phyloP scores from a whole-genome alignment of 2,113 vertebrate genomes.

The Callipepla californica region DNA sequence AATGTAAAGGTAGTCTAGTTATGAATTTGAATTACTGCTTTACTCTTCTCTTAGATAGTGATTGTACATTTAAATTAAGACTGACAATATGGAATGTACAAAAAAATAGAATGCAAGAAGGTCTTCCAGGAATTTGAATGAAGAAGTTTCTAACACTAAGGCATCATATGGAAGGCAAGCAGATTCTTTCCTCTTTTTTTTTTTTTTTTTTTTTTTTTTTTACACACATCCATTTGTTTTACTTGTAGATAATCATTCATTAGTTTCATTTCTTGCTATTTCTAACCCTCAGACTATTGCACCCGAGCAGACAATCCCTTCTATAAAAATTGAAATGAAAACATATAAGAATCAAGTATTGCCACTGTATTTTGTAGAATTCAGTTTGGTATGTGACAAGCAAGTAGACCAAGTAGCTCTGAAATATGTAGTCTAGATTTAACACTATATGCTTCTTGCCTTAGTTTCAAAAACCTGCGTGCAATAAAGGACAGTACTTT shows the following conservation, averaged over 20 bases:
- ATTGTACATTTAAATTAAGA: slow-evolving; percentile 13
- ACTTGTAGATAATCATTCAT: background rate
- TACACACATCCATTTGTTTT: background rate
- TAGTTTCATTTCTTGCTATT: background rate
- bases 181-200: too few relatives aligned
- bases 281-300: background rate
- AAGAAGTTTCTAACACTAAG: background rate
- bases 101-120: background rate
- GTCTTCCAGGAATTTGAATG: background rate
- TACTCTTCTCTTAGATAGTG: background rate
- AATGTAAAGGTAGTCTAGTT: background rate
- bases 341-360: background rate
- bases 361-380: background rate
- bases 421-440: background rate
- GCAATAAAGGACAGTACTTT: background rate
- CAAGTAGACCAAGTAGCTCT: background rate
- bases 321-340: background rate
- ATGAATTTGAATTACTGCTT: background rate
- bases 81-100: background rate
- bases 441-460: background rate
- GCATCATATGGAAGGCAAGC: background rate
- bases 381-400: background rate
- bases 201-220: background rate
- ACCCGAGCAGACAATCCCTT: background rate
- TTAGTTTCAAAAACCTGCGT: background rate